Percentiles rank a stretch among this genome's conserved stretches.
Conservation (phyloP, 2,888 invertebrate genomes). For the Dasysyrphus tricinctus region DNA sequence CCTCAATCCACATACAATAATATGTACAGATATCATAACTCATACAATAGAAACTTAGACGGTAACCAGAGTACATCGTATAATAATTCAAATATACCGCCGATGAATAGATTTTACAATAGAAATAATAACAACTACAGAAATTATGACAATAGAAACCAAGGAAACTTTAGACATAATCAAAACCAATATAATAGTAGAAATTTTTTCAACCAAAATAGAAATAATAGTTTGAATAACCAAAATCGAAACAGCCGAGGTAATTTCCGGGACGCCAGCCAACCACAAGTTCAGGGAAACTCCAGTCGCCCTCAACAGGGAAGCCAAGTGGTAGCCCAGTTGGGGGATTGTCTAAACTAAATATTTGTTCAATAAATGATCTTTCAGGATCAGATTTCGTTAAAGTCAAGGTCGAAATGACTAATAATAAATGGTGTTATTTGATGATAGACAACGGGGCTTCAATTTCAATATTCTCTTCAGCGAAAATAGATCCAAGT, state of each 20-base stretch:
- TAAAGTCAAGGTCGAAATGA: conserved; percentile 16
- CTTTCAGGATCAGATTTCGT: conserved; percentile 17
- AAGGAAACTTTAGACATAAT: not conserved
- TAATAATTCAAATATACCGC: too few species aligned
- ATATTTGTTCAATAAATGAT: not conserved
- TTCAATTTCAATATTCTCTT: too few species aligned
- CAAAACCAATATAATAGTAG: not conserved
- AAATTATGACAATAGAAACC: not conserved
- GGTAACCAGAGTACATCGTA: too few species aligned
- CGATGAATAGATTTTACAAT: not conserved
- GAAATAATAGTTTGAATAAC: too few species aligned
- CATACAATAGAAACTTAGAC: too few species aligned
- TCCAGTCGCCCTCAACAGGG: too few species aligned
- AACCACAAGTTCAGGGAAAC: too few species aligned
- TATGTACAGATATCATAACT: too few species aligned
- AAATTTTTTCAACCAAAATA: not conserved
- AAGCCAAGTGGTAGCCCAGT: conserved; percentile 9
- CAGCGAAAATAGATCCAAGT: not conserved
- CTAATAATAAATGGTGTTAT: not conserved
- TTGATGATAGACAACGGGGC: conserved; percentile 20
- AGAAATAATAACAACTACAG: not conserved
- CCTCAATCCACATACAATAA: too few species aligned
- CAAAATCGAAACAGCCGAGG: too few species aligned
- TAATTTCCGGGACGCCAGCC: too few species aligned
- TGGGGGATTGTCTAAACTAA: conserved; percentile 24